Conservation (phyloP, 2,888 invertebrate genomes). For the Rotaria macrura region DNA sequence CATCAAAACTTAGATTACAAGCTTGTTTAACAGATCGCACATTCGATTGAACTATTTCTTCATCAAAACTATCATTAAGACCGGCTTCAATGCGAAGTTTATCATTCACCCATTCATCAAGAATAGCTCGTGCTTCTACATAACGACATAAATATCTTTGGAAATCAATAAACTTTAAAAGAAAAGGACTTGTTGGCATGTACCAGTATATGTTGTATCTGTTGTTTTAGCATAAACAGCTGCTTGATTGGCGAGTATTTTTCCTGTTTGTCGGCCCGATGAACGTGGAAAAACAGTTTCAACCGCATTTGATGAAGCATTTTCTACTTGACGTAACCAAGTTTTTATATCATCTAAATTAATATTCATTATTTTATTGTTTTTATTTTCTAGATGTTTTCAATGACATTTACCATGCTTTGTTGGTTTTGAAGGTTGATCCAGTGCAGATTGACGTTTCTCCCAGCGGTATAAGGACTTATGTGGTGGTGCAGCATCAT, state of each 20-base stretch:
- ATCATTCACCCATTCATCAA: conserved; percentile 46
- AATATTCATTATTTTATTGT: neutral
- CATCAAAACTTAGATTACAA: conserved; percentile 22
- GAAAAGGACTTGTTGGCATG: neutral
- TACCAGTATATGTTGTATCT: neutral
- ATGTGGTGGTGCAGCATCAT: neutral
- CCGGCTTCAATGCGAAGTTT: conserved; percentile 28
- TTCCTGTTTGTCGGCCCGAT: neutral
- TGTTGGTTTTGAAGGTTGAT: neutral
- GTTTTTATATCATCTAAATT: neutral
- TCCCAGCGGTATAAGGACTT: neutral
- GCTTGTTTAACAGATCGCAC: conserved; percentile 11
- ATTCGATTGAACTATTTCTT: neutral
- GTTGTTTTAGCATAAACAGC: conserved; percentile 21
- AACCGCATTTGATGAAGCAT: conserved; percentile 42
- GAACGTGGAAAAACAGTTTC: conserved; percentile 40
- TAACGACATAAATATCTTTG: neutral
- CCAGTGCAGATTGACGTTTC: neutral
- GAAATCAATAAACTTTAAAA: neutral
- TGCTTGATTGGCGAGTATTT: neutral
- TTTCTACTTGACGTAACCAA: conserved; percentile 42
- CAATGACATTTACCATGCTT: neutral
- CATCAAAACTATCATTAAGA: conserved; percentile 16
- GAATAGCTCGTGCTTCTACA: conserved; percentile 42
- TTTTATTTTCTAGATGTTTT: neutral